Evolutionary conservation across 2,888 invertebrate genomes (phyloP).

Genomic region (Anodontia alba): DNA sequence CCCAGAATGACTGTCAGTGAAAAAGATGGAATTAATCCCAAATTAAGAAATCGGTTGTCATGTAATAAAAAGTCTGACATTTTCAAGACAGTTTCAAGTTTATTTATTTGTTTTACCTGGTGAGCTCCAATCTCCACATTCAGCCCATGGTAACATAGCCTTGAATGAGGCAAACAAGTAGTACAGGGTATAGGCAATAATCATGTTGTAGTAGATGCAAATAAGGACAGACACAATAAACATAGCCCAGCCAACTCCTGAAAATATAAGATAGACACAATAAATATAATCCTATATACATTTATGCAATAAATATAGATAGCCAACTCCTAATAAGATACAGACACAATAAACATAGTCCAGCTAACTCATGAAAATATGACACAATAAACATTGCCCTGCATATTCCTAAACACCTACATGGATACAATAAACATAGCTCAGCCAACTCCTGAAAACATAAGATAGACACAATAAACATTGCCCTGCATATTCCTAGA

Average conservation of each 20-base stretch:
- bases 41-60: no score
- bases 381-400: no score
- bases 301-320: no score
- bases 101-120: constrained; percentile 82
- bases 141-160: constrained; percentile 85
- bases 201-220: constrained; percentile 87
- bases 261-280: constrained; percentile 37
- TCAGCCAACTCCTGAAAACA: constrained; percentile 86
- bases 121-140: constrained; percentile 85
- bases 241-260: constrained; percentile 87
- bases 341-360: constrained; percentile 86
- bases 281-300: no score
- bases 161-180: constrained; percentile 86
- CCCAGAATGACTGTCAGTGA: no score
- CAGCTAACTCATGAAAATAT: constrained; percentile 86
- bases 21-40: no score
- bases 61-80: no score
- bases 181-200: constrained; percentile 87
- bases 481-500: no score
- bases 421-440: constrained; percentile 87
- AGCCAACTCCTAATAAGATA: no score
- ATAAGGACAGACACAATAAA: constrained; percentile 86
- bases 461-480: not conserved
- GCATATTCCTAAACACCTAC: no score
- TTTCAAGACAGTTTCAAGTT: no score